Evolutionary conservation across 2,113 vertebrate species (phyloP).

Genomic region (Panthera uncia): DNA sequence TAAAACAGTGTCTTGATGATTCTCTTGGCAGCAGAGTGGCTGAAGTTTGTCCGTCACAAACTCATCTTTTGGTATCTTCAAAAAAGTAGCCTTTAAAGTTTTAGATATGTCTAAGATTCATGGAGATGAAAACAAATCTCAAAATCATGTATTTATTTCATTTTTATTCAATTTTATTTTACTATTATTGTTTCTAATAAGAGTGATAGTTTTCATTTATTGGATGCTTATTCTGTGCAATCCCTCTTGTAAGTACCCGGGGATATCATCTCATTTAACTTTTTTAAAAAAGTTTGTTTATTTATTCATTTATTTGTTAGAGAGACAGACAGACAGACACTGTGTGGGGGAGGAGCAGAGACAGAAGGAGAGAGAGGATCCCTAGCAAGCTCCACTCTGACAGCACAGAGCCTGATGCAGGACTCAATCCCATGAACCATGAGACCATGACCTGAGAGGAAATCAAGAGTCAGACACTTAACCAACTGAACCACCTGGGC

Average conservation of each 20-base stretch:
- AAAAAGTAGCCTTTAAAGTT: neutral
- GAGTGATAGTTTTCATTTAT: neutral
- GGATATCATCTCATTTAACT: neutral
- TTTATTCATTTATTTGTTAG: no score
- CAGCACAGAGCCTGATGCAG: no score
- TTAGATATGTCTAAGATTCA: slow-evolving; percentile 28
- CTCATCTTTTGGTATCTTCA: neutral
- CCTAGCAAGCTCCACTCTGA: no score
- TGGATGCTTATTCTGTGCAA: neutral
- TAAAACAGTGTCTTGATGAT: neutral
- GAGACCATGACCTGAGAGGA: no score
- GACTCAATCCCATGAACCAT: no score
- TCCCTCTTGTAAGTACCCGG: neutral
- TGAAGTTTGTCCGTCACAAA: neutral
- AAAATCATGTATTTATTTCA: slow-evolving; percentile 7
- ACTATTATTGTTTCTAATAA: neutral
- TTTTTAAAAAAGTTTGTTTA: neutral
- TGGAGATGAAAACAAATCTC: neutral
- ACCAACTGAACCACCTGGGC: no score
- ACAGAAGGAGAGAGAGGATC: no score
- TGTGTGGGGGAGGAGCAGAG: no score
- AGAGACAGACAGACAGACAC: no score
- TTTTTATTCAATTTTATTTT: slow-evolving; percentile 7
- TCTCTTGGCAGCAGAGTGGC: neutral
- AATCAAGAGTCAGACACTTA: no score